These are phyloP conservation scores for Globodera ellingtonae DNA, from an alignment of 1,140 invertebrate genomes.

Conservation along the genomic window DNA sequence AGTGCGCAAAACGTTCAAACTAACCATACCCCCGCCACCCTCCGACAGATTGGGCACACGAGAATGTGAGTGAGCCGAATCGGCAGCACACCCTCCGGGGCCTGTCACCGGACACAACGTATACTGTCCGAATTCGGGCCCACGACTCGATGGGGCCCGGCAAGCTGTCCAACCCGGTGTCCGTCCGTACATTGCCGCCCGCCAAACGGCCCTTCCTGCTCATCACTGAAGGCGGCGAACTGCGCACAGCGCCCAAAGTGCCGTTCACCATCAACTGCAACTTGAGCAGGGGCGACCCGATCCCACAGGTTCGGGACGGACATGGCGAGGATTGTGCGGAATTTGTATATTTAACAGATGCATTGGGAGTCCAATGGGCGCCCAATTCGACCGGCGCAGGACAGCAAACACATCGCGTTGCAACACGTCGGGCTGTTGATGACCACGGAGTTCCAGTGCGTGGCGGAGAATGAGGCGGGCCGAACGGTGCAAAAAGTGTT, in stretches of 20 bases:
- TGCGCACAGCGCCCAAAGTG: slow-evolving; percentile 53
- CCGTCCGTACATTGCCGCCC: slow-evolving; percentile 50
- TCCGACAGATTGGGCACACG: slow-evolving; percentile 15
- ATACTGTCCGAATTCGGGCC: slow-evolving; percentile 62
- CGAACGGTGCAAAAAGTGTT: slow-evolving; percentile 52
- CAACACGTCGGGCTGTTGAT: slow-evolving; percentile 56
- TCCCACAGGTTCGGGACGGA: slow-evolving; percentile 37
- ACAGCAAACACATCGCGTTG: slow-evolving; percentile 56
- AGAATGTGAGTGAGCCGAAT: slow-evolving; percentile 46
- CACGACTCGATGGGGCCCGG: slow-evolving; percentile 62
- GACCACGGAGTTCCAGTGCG: slow-evolving; percentile 58
- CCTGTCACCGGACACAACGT: slow-evolving; percentile 55
- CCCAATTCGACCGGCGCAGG: slow-evolving; percentile 48
- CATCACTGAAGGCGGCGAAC: slow-evolving; percentile 59
- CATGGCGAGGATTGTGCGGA: too few relatives aligned
- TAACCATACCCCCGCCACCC: slow-evolving; percentile 41
- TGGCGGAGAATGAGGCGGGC: slow-evolving; percentile 65
- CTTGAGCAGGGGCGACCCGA: slow-evolving; percentile 59
- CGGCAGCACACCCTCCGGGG: slow-evolving; percentile 46
- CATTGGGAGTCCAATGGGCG: slow-evolving; percentile 41
- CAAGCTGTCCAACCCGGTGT: slow-evolving; percentile 58
- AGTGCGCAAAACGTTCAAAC: slow-evolving; percentile 49
- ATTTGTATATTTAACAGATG: slow-evolving; percentile 33
- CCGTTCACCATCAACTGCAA: slow-evolving; percentile 59
- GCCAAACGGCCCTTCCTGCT: slow-evolving; percentile 55